These are phyloP conservation scores for Tachycineta bicolor DNA, from an alignment of 2,113 vertebrate genomes.

Conservation along the genomic window DNA sequence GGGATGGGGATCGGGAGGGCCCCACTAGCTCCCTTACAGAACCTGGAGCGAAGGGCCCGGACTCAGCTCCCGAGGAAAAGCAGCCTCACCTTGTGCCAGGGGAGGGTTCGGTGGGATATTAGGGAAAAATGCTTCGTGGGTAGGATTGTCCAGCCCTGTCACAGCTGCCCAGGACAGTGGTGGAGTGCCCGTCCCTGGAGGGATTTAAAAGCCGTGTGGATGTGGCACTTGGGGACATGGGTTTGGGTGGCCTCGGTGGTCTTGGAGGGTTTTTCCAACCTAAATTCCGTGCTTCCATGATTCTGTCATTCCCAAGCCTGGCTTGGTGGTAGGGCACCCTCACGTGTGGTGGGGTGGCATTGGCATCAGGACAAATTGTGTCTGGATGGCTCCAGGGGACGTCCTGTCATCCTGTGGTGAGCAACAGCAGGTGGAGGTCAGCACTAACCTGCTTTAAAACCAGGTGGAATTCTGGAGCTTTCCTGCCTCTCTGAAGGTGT, in stretches of 20 bases:
- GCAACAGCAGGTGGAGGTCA: background rate
- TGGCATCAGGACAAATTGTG: background rate
- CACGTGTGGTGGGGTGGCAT: accelerated
- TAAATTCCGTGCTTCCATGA: accelerated
- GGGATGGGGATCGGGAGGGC: background rate
- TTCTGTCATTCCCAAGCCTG: background rate
- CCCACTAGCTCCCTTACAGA: background rate
- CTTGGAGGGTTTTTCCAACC: background rate
- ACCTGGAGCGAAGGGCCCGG: background rate
- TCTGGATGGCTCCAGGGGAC: accelerated
- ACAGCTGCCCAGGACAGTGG: background rate
- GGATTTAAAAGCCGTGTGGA: accelerated
- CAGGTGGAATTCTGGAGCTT: background rate
- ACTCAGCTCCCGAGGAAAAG: background rate
- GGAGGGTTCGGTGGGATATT: accelerated
- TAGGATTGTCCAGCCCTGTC: background rate
- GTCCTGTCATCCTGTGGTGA: accelerated
- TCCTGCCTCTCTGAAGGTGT: accelerated
- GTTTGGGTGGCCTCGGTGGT: accelerated
- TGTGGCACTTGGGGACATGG: accelerated
- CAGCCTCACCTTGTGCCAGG: background rate
- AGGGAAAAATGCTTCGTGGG: accelerated
- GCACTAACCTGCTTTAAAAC: background rate
- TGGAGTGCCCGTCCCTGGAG: accelerated
- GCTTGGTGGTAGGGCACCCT: background rate